Conservation (phyloP, 2,113 vertebrate genomes). For the Podocnemis expansa region DNA sequence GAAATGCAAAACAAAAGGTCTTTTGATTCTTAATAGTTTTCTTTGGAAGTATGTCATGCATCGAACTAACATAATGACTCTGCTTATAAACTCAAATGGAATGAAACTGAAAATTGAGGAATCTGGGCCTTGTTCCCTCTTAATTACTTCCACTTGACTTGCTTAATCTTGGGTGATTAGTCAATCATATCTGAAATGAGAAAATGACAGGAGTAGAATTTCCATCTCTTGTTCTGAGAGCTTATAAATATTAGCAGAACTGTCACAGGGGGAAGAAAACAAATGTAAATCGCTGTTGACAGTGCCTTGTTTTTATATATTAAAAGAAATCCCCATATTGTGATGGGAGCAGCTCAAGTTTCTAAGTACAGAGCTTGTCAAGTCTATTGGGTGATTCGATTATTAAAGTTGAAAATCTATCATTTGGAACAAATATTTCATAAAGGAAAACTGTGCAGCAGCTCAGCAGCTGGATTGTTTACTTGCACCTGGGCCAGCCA, state of each 20-base stretch:
- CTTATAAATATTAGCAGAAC: constrained; percentile 63
- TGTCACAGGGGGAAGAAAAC: constrained; percentile 30
- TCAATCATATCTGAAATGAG: constrained; percentile 69
- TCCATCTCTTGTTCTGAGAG: constrained; percentile 58
- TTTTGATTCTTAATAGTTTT: constrained; percentile 54
- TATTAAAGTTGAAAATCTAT: constrained; percentile 47
- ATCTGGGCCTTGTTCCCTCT: constrained; percentile 48
- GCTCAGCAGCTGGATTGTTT: constrained; percentile 22
- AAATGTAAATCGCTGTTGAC: constrained; percentile 50
- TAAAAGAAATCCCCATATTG: constrained; percentile 38
- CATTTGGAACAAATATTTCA: constrained; percentile 45
- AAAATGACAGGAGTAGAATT: constrained; percentile 67
- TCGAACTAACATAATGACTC: constrained; percentile 18
- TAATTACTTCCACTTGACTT: constrained; percentile 71
- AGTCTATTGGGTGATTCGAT: constrained; percentile 11
- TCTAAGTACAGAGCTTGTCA: constrained; percentile 34
- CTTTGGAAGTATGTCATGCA: constrained; percentile 30
- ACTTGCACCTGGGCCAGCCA: not conserved
- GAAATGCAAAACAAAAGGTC: constrained; percentile 24
- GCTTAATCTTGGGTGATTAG: constrained; percentile 68
- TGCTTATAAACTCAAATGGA: constrained; percentile 62
- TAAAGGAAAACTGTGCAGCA: not conserved
- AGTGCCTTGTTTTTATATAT: constrained; percentile 48
- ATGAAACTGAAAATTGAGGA: constrained; percentile 54
- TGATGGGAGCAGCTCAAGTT: constrained; percentile 44